These are phyloP conservation scores for Limnothrissa miodon DNA, from an alignment of 2,113 vertebrate genomes.

Conservation along the genomic window DNA sequence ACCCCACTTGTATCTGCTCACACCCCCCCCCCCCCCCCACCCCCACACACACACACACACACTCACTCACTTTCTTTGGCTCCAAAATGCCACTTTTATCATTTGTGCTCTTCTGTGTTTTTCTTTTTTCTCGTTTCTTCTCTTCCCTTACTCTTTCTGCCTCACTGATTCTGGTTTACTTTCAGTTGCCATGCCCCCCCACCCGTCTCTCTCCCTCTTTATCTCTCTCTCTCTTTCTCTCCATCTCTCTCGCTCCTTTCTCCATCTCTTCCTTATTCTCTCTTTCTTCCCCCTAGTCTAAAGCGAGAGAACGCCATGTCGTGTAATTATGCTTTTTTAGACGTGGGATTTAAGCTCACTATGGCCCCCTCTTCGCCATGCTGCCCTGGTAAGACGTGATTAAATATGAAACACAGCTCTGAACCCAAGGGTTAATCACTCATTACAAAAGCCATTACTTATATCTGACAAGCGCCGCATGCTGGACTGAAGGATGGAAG, in stretches of 20 bases:
- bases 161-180: neutral
- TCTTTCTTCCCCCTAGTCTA: constrained; percentile 49
- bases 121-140: neutral
- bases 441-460: constrained; percentile 71
- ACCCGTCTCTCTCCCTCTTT: neutral
- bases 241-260: constrained; percentile 37
- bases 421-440: constrained; percentile 67
- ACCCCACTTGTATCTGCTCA: neutral
- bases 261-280: constrained; percentile 42
- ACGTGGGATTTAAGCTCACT: constrained; percentile 62
- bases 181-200: neutral
- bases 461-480: constrained; percentile 59
- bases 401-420: constrained; percentile 61
- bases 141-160: neutral
- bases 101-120: neutral
- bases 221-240: neutral
- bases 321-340: constrained; percentile 61
- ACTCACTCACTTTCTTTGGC: neutral
- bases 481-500: constrained; percentile 34
- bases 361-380: constrained; percentile 50
- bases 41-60: no score
- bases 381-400: constrained; percentile 54
- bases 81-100: neutral
- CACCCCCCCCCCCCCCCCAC: neutral
- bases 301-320: constrained; percentile 55